Evolutionary conservation across 2,888 invertebrate species (phyloP).

Genomic region (Polietes domitor): DNA sequence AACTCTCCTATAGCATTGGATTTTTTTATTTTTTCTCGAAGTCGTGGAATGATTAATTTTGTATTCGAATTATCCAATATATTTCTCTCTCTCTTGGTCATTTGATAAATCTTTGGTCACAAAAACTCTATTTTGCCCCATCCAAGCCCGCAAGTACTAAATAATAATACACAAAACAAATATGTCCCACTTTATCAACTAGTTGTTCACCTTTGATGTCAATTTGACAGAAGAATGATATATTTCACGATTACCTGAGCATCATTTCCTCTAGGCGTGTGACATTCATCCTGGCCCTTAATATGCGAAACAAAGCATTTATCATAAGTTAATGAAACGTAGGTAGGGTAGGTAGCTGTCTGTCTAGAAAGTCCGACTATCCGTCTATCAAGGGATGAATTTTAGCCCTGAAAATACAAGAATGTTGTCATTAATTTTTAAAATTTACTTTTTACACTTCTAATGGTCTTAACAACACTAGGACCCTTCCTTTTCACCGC

Average conservation of each 20-base stretch:
- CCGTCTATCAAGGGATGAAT: not conserved
- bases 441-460: slow-evolving; percentile 34
- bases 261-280: not conserved
- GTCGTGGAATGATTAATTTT: too few species aligned
- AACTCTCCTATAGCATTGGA: too few species aligned
- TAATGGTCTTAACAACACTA: not conserved
- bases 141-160: too few species aligned
- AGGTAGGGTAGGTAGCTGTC: not conserved
- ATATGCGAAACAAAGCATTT: not conserved
- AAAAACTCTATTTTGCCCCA: too few species aligned
- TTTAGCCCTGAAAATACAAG: not conserved
- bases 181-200: not conserved
- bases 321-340: slow-evolving; percentile 24
- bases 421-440: slow-evolving; percentile 44
- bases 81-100: too few species aligned
- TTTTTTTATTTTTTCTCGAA: too few species aligned
- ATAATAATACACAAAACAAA: too few species aligned
- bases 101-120: too few species aligned
- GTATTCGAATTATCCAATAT: too few species aligned
- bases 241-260: not conserved
- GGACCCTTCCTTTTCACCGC: not conserved
- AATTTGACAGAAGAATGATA: not conserved
- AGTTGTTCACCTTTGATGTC: slow-evolving; percentile 1
- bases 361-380: not conserved
- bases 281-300: not conserved